These are phyloP conservation scores for Arbacia lixula DNA, from an alignment of 53 echinoderm and acorn worm genomes.

Conservation along the genomic window DNA sequence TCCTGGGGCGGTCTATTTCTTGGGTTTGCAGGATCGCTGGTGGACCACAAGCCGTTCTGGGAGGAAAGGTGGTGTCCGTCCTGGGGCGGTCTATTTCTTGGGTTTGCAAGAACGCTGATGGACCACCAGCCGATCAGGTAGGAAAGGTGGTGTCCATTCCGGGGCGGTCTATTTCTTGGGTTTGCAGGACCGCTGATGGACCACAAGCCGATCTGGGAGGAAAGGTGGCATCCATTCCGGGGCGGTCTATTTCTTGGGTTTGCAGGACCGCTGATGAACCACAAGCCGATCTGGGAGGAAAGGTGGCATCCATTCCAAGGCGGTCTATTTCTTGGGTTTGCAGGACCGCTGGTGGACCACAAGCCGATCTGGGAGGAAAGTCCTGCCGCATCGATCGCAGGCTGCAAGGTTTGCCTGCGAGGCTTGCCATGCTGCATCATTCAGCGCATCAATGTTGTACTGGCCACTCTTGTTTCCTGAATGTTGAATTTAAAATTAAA, in stretches of 20 bases:
- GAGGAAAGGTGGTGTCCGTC: too few relatives aligned
- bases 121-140: constrained; percentile 75
- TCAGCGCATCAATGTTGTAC: constrained; percentile 81
- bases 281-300: constrained; percentile 85
- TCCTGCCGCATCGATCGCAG: constrained; percentile 84
- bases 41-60: constrained; percentile 81
- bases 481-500: too few relatives aligned
- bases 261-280: constrained; percentile 89
- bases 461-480: constrained; percentile 56
- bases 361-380: constrained; percentile 89
- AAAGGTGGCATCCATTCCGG: constrained; percentile 70
- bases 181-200: constrained; percentile 88
- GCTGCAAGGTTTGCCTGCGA: constrained; percentile 86
- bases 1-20: too few relatives aligned
- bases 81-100: too few relatives aligned
- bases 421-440: constrained; percentile 89
- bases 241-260: constrained; percentile 52
- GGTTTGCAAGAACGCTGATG: constrained; percentile 82
- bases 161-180: constrained; percentile 45
- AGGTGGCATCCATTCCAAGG: constrained; percentile 32
- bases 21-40: constrained; percentile 74
- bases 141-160: constrained; percentile 70
- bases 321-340: constrained; percentile 58
- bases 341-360: constrained; percentile 88
- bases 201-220: constrained; percentile 79